Percentiles rank a stretch among this genome's conserved stretches.
phyloP scores from a whole-genome alignment of 2,888 invertebrate genomes.

The Eurois occulta region DNA sequence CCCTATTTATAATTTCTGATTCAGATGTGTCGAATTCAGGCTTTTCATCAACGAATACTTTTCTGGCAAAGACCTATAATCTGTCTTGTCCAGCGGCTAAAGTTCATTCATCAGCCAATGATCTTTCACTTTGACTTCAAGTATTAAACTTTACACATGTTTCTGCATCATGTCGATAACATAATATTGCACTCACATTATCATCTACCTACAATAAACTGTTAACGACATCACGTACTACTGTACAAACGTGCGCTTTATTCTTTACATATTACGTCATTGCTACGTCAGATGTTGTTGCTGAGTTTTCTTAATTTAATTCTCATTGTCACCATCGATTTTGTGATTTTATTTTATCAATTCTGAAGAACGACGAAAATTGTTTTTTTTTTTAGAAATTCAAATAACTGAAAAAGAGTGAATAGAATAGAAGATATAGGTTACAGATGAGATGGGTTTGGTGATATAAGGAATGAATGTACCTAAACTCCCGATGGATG shows the following conservation, averaged over 20 bases:
- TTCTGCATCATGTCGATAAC: slow-evolving; percentile 25
- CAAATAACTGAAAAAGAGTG: neutral
- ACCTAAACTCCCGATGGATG: neutral
- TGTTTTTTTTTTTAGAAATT: neutral
- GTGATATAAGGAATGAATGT: neutral
- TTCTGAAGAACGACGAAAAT: neutral
- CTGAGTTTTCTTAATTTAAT: slow-evolving; percentile 19
- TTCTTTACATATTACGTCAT: slow-evolving; percentile 50
- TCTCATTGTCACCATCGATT: neutral
- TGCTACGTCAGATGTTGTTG: slow-evolving; percentile 44
- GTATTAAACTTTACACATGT: slow-evolving; percentile 17
- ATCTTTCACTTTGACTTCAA: neutral
- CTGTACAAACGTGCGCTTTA: slow-evolving; percentile 39
- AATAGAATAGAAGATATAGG: neutral
- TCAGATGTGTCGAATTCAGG: neutral
- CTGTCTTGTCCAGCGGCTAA: neutral
- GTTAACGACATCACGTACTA: slow-evolving; percentile 49
- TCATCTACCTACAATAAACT: slow-evolving; percentile 19
- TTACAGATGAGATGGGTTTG: neutral
- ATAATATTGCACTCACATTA: slow-evolving; percentile 23
- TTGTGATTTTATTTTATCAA: neutral
- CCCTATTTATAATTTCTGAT: neutral
- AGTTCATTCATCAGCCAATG: neutral
- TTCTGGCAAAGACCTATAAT: neutral
- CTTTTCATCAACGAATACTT: neutral